Evolutionary conservation across 2,888 invertebrate genomes (phyloP), one percentile per base, ranked within the genome.

Genomic region (Galerucella calmariensis): DNA sequence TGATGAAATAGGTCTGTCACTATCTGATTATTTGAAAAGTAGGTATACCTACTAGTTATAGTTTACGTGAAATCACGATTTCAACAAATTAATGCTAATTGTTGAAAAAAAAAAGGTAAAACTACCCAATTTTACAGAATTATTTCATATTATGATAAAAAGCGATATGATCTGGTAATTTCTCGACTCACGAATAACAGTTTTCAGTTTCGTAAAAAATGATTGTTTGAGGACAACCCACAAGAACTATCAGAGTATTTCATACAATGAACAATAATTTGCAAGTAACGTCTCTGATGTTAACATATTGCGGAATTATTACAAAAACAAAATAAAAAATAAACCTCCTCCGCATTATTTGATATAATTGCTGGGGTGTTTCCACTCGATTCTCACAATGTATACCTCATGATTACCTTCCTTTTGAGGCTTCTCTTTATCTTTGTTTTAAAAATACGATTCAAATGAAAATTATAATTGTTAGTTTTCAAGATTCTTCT

Each of bases 261-360:
- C 67, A 61, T 74, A 74, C 74, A 74, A 74, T 74, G 71, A 74
- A 67, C 70, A 74, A 74, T 71, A 74, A 74, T 74, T 74, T 74
- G 74, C 71, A 56, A 74, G 56, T 27, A 27, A n/a, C 20, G 66
- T 65, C 58, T 65, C 71, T 65, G 71, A 71, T 71, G 71, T 27
- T 56, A 65, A 71, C 71, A 71, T 71, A 71, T 71, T 71, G 65
- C 71, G 56, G 56, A 65, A 44, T 65, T 71, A 63, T 71, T 63
- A 65, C 24, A 9, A 65, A n/a, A n/a, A n/a, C n/a, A 1, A 27
- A 27, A 27, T 5, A 35, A 58, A 59, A 58, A 58, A 63, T 65
- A 71, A 71, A 72, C 66, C 72, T 59, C 72, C 72, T 72, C 72
- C 72, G 66, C 72, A 58, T 58, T 72, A 72, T 72, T 72, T 72